Conservation (phyloP, 2,888 invertebrate species). For the Caenorhabditis imperialis region DNA sequence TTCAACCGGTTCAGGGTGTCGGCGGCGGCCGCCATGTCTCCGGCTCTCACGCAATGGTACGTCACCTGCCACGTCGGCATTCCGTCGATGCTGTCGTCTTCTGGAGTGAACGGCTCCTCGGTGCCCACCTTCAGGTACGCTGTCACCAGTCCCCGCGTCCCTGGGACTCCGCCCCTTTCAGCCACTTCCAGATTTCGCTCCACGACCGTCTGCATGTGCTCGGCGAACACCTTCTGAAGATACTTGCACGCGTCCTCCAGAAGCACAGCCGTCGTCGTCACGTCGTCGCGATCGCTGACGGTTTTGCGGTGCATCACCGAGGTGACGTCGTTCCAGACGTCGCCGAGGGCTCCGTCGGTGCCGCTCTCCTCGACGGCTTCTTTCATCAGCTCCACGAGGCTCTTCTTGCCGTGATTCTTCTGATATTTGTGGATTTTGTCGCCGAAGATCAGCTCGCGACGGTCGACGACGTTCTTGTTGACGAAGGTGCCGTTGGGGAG, state of each 20-base stretch:
- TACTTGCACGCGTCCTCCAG: constrained; percentile 63
- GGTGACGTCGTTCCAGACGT: constrained; percentile 59
- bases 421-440: constrained; percentile 63
- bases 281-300: constrained; percentile 47
- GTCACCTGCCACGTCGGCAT: constrained; percentile 63
- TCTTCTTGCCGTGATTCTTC: constrained; percentile 55
- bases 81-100: constrained; percentile 62
- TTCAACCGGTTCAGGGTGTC: constrained; percentile 52
- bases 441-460: constrained; percentile 62
- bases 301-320: constrained; percentile 55
- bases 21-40: constrained; percentile 59
- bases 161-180: constrained; percentile 75
- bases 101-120: constrained; percentile 46
- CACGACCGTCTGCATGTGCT: constrained; percentile 71
- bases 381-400: constrained; percentile 55
- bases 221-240: constrained; percentile 66
- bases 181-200: constrained; percentile 70
- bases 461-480: constrained; percentile 41
- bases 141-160: constrained; percentile 68
- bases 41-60: constrained; percentile 65
- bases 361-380: constrained; percentile 59
- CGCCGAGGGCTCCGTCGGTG: constrained; percentile 52
- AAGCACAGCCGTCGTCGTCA: constrained; percentile 52
- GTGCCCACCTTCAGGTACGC: constrained; percentile 73
- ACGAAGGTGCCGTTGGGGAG: constrained; percentile 33